Percentiles rank a stretch among this genome's conserved stretches.
These are phyloP conservation scores for Cephus pygmeus DNA, from an alignment of 2,888 invertebrate species.

Conservation along the genomic window DNA sequence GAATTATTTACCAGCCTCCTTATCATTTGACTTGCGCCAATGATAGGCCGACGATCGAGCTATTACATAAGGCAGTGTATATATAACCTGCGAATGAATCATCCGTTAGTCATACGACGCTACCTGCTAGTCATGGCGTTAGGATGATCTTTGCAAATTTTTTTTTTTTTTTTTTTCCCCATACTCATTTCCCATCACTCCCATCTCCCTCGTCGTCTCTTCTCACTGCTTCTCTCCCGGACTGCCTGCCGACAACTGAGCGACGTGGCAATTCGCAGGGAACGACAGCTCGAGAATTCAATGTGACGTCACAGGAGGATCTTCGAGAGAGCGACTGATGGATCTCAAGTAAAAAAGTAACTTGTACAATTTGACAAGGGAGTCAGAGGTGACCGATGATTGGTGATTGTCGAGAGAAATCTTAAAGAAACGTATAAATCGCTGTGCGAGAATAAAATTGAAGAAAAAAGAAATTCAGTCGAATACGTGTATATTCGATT, in stretches of 20 bases:
- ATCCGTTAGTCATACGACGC: not conserved
- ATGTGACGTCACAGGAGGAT: not conserved
- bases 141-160: not conserved
- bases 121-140: not conserved
- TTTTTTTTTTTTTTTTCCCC: not conserved
- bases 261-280: not conserved
- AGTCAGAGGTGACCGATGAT: not conserved
- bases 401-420: not conserved
- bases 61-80: not conserved
- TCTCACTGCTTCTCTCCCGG: not conserved
- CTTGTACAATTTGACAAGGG: not conserved
- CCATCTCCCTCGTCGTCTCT: not conserved
- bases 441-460: not conserved
- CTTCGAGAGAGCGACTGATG: not conserved
- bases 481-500: not conserved
- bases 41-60: not conserved
- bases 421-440: too few species aligned
- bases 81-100: not conserved
- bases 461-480: not conserved
- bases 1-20: not conserved
- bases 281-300: not conserved
- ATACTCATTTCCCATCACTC: not conserved
- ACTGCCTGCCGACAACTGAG: not conserved
- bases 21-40: not conserved
- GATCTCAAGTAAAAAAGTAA: not conserved